Percentiles rank a stretch among this genome's conserved stretches.
Evolutionary conservation across 2,888 invertebrate species (phyloP).

Genomic region (Steromphala cineraria): DNA sequence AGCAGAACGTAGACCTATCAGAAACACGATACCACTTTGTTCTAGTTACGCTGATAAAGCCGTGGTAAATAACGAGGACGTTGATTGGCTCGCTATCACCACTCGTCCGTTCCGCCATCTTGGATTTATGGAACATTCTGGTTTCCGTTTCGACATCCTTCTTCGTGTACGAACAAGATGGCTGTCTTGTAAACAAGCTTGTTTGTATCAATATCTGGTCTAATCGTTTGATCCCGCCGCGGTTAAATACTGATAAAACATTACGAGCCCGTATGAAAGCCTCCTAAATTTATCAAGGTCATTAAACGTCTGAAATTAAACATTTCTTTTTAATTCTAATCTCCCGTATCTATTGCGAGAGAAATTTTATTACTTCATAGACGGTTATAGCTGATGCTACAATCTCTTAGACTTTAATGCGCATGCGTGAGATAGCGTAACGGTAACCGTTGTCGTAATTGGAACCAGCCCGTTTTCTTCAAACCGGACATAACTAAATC

Average conservation of each 20-base stretch:
- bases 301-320: slow-evolving; percentile 6
- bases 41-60: slow-evolving; percentile 8
- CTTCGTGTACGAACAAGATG: not conserved
- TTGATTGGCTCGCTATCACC: slow-evolving; percentile 17
- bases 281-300: not conserved
- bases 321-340: slow-evolving; percentile 1
- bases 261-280: not conserved
- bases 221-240: not conserved
- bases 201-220: slow-evolving; percentile 1
- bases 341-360: not conserved
- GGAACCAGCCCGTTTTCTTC: not conserved
- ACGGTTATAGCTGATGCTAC: not conserved
- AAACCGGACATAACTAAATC: too few relatives aligned
- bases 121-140: slow-evolving; percentile 14
- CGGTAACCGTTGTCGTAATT: not conserved
- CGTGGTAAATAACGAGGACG: slow-evolving; percentile 6
- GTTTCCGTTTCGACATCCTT: not conserved
- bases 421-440: slow-evolving; percentile 7
- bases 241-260: not conserved
- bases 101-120: slow-evolving; percentile 14
- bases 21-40: slow-evolving; percentile 15
- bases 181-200: not conserved
- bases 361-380: not conserved
- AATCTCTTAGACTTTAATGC: not conserved
- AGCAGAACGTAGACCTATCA: slow-evolving; percentile 3